Evolutionary conservation across 2,888 invertebrate genomes (phyloP).

Genomic region (Gastrophysa polygoni): DNA sequence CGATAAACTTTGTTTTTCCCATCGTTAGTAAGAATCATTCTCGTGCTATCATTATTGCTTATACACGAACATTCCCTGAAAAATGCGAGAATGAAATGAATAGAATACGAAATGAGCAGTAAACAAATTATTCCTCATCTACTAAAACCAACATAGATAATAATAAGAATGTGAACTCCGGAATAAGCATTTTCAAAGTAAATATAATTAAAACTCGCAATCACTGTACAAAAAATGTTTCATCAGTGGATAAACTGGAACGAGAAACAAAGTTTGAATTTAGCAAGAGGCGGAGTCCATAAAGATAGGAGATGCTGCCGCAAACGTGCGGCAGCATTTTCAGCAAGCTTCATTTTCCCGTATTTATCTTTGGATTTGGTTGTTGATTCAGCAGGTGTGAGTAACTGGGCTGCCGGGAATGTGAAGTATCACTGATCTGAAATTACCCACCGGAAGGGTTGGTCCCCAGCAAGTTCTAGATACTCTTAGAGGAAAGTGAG

Average conservation of each 20-base stretch:
- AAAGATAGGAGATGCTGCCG: neutral
- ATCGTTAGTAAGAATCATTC: no score
- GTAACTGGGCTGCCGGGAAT: neutral
- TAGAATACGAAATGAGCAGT: conserved; percentile 10
- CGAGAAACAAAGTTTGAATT: conserved; percentile 33
- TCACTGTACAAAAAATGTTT: conserved; percentile 30
- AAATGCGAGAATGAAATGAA: neutral
- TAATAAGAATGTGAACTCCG: conserved; percentile 43
- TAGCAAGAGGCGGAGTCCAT: conserved; percentile 3
- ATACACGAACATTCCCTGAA: no score
- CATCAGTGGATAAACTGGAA: conserved; percentile 42
- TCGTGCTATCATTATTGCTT: no score
- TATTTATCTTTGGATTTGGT: conserved; percentile 10
- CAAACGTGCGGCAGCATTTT: neutral
- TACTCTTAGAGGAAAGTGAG: no score
- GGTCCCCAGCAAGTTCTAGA: neutral
- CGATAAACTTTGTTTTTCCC: no score
- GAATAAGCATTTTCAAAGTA: conserved; percentile 42
- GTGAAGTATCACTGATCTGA: neutral
- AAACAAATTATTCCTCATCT: conserved; percentile 30
- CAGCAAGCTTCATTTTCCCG: neutral
- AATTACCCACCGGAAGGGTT: neutral
- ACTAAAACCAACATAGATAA: conserved; percentile 42
- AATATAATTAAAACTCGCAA: conserved; percentile 41
- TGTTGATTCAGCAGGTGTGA: conserved; percentile 5